Conservation (phyloP, 2,888 invertebrate genomes). For the Pelosia muscerda region DNA sequence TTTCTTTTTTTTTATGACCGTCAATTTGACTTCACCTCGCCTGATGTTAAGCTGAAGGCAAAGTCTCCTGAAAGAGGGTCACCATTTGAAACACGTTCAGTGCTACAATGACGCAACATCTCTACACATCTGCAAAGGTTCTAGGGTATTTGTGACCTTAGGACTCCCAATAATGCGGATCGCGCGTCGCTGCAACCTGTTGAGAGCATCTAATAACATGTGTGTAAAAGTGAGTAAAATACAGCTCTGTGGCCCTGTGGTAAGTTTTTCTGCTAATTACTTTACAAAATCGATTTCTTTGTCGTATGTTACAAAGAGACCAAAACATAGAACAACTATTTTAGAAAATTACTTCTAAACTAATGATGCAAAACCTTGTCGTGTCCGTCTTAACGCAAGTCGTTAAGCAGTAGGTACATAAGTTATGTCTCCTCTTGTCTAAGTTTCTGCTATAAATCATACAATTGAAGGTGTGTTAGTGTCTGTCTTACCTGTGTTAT, state of each 20-base stretch:
- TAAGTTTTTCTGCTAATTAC: background rate
- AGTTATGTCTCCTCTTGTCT: conserved; percentile 45
- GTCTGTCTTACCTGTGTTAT: background rate
- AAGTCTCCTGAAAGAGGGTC: no score
- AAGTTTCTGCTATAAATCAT: conserved; percentile 38
- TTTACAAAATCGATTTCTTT: background rate
- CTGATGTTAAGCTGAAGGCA: no score
- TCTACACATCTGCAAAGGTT: no score
- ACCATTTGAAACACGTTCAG: no score
- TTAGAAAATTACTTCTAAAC: conserved; percentile 6
- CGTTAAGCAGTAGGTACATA: conserved; percentile 34
- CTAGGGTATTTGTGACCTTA: no score
- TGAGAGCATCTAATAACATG: no score
- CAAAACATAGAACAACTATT: conserved; percentile 1
- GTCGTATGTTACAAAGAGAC: background rate
- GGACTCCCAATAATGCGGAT: no score
- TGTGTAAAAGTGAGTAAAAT: no score
- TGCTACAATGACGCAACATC: no score
- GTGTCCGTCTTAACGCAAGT: conserved; percentile 30
- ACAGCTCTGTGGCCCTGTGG: background rate
- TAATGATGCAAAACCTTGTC: conserved; percentile 39
- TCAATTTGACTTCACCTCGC: no score
- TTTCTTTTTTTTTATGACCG: no score
- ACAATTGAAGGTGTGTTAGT: background rate
- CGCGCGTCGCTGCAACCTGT: no score